Conservation (phyloP, 2,888 invertebrate genomes). For the Tromatobia lineatoria region DNA sequence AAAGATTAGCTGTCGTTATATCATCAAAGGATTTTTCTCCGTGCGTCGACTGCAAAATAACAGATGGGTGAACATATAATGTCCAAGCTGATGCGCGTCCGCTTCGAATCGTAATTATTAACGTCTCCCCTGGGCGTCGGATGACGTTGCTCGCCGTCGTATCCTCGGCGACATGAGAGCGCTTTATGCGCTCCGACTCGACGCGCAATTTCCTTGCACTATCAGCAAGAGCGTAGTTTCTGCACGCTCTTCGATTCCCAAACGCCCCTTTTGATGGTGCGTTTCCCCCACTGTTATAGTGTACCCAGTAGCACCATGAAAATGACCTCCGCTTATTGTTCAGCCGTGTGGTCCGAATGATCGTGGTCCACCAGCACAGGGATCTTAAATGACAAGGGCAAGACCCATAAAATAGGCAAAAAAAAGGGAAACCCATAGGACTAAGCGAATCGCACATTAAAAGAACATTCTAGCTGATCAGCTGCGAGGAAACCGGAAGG, state of each 20-base stretch:
- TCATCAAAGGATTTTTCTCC: too few relatives aligned
- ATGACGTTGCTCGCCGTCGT: background rate
- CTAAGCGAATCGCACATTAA: slow-evolving; percentile 66
- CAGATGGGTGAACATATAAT: background rate
- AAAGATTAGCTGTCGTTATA: too few relatives aligned
- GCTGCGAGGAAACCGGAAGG: slow-evolving; percentile 44
- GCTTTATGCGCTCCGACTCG: slow-evolving; percentile 23
- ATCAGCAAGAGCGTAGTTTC: slow-evolving; percentile 41
- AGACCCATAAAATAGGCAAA: slow-evolving; percentile 37
- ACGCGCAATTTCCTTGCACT: slow-evolving; percentile 45
- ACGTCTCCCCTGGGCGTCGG: slow-evolving; percentile 27
- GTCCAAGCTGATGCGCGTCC: background rate
- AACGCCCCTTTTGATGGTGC: slow-evolving; percentile 19
- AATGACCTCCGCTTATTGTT: slow-evolving; percentile 40
- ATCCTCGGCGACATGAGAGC: slow-evolving; percentile 1
- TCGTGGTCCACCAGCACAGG: slow-evolving; percentile 8
- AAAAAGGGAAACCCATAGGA: slow-evolving; percentile 21
- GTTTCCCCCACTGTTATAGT: slow-evolving; percentile 1
- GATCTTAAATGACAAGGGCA: slow-evolving; percentile 17
- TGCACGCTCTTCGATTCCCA: slow-evolving; percentile 49
- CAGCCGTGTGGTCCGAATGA: slow-evolving; percentile 30
- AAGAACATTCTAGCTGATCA: slow-evolving; percentile 73
- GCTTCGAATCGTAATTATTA: slow-evolving; percentile 44
- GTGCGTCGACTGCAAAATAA: slow-evolving; percentile 1
- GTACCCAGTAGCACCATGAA: slow-evolving; percentile 31